Percentiles rank a stretch among this genome's conserved stretches.
Evolutionary conservation across 1,140 invertebrate species (phyloP).

Genomic region (Caerostris darwini): DNA sequence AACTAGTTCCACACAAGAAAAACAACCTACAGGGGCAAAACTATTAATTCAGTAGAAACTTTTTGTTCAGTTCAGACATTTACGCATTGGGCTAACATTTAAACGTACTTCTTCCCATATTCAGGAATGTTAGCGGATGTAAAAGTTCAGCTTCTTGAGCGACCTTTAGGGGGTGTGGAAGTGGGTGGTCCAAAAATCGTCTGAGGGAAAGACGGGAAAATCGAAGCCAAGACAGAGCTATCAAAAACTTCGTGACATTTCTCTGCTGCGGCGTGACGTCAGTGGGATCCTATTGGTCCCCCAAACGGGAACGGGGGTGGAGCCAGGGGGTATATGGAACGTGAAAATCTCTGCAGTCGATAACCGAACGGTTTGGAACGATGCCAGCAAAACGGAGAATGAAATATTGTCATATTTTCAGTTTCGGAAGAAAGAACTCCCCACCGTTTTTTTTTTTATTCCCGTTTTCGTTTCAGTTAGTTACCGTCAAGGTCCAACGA

Average conservation of each 20-base stretch:
- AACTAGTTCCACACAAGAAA: background rate
- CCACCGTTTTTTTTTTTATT: constrained; percentile 20
- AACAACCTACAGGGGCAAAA: background rate
- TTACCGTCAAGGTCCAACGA: constrained; percentile 48
- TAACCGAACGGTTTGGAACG: constrained; percentile 62
- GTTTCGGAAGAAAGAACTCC: constrained; percentile 15
- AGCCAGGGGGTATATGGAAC: constrained; percentile 24
- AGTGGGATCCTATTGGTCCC: constrained; percentile 33
- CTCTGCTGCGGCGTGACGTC: constrained; percentile 63
- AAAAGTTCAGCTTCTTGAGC: background rate
- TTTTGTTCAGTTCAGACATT: background rate
- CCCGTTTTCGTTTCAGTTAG: constrained; percentile 56
- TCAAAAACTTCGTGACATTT: constrained; percentile 72
- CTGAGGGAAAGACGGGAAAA: background rate
- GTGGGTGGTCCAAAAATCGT: background rate
- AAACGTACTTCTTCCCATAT: background rate
- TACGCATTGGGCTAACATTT: background rate
- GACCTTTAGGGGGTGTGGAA: background rate
- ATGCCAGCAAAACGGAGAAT: constrained; percentile 65
- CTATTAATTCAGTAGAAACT: background rate
- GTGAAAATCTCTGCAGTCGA: constrained; percentile 65
- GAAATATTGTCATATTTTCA: constrained; percentile 69
- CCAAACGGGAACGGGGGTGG: background rate
- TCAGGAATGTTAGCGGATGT: background rate
- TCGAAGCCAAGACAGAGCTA: constrained; percentile 61